phyloP scores from a whole-genome alignment of 1,140 invertebrate genomes.

The Cotesia chilonis region DNA sequence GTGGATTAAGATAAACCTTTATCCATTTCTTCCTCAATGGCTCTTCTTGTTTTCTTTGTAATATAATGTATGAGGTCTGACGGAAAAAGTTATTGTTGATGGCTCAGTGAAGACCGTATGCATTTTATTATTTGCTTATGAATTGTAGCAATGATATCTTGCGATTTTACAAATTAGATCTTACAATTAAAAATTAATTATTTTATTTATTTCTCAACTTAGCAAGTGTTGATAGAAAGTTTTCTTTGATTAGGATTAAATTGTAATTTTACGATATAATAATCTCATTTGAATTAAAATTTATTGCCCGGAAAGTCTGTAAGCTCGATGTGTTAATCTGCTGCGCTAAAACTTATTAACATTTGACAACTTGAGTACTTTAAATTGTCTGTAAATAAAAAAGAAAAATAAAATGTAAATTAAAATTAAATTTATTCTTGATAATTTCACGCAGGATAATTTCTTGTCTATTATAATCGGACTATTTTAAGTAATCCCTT shows the following conservation, averaged over 20 bases:
- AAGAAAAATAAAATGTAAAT: not conserved
- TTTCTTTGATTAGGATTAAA: not conserved
- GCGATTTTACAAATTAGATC: too few relatives aligned
- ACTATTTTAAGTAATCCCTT: too few relatives aligned
- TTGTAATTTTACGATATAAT: slow-evolving; percentile 17
- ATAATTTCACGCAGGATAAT: too few relatives aligned
- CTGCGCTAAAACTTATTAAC: slow-evolving; percentile 9
- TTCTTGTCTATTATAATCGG: too few relatives aligned
- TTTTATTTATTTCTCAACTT: too few relatives aligned
- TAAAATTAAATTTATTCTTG: not conserved
- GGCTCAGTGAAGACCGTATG: too few relatives aligned
- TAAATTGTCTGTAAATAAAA: slow-evolving; percentile 4
- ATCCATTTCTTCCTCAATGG: slow-evolving; percentile 62
- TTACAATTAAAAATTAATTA: too few relatives aligned
- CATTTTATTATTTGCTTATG: not conserved
- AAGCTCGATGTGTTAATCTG: slow-evolving; percentile 11
- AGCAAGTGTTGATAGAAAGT: not conserved
- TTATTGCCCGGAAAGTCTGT: slow-evolving; percentile 20
- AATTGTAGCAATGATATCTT: too few relatives aligned
- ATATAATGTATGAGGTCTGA: not conserved
- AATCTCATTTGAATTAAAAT: slow-evolving; percentile 8
- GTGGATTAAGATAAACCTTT: slow-evolving; percentile 66
- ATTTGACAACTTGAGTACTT: slow-evolving; percentile 9
- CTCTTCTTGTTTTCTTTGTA: slow-evolving; percentile 48
- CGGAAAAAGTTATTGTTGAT: not conserved